Evolutionary conservation across 1,140 invertebrate genomes (phyloP).

Genomic region (Alviniconcha marisindica): DNA sequence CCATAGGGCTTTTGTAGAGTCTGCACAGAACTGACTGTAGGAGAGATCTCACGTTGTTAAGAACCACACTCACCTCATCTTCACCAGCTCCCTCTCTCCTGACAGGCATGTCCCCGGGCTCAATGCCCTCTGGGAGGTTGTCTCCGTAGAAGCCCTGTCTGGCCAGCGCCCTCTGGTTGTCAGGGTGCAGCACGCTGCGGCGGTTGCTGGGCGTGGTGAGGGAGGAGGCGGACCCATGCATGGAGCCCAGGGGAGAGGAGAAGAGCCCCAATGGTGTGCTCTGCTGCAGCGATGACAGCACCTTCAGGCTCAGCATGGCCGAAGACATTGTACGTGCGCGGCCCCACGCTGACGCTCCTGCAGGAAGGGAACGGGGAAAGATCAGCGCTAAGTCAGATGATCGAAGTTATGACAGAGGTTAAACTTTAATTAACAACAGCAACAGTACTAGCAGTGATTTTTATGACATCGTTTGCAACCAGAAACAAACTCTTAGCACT

Average conservation of each 20-base stretch:
- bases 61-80: not conserved
- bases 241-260: not conserved
- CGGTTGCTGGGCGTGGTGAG: slow-evolving; percentile 1
- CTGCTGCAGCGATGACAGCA: slow-evolving; percentile 34
- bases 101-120: not conserved
- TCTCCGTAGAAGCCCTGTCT: slow-evolving; percentile 37
- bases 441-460: too few relatives aligned
- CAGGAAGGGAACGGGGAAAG: not conserved
- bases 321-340: slow-evolving; percentile 23
- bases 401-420: too few relatives aligned
- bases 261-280: not conserved
- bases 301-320: slow-evolving; percentile 25
- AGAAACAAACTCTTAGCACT: too few relatives aligned
- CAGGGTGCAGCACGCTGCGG: slow-evolving; percentile 29
- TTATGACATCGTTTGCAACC: too few relatives aligned
- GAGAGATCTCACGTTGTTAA: not conserved
- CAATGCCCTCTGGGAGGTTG: slow-evolving; percentile 30
- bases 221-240: not conserved
- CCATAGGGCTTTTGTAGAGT: too few relatives aligned
- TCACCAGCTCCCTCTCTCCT: not conserved
- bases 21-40: too few relatives aligned
- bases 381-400: too few relatives aligned
- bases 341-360: slow-evolving; percentile 18
- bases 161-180: slow-evolving; percentile 38
- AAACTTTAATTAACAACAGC: too few relatives aligned